Base-by-base conservation (phyloP, 64 coral and sea anemone genomes). In the Montipora foliosa region DNA sequence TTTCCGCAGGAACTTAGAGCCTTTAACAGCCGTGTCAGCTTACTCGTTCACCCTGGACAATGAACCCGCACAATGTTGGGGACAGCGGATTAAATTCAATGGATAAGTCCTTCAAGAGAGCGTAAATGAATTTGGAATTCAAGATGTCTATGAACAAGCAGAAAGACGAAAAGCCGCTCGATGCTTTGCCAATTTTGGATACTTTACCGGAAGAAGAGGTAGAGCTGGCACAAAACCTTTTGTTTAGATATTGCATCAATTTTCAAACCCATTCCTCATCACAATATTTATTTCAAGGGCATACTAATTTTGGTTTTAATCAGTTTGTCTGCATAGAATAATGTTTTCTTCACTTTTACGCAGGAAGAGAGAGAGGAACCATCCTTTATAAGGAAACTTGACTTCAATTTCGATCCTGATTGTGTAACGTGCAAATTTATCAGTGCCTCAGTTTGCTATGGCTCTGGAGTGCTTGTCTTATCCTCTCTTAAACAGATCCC, bases 341-440 rank as follows among this genome's bases (percentile, higher is more conserved):
- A 37, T 2, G 37, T 37, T 37, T 55, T 0, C 52, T 55, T 64
- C 14, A 64, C 3, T 64, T 64, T 64, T 92, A 29, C 66, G 47
- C 7, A 88, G 84, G 47, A 91, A 47, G 89, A 89, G 90, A 93
- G 77, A 29, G 82, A 71, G n/a, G 74, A 76, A 47, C 67, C 82
- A 11, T 69, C 64, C 7, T 71, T 86, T 11, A 50, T 86, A 20
- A 72, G 82, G 13, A 97, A 91, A 69, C 64, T 97, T 66, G 90
- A 97, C 22, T 88, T 97, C 10, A 69, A 74, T 46, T 97, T 91
- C 78, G 81, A 94, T 6, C 89, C 93, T 9, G 83, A 97, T 64
- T 97, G 95, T 94, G 68, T 91, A 29, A 92, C 88, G 9, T 97
- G 95, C 73, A 97, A 82, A 20, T 14, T 89, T 57, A 86, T 97